Base-by-base conservation (phyloP, 1,140 invertebrate species). In the Bombyx mandarina region DNA sequence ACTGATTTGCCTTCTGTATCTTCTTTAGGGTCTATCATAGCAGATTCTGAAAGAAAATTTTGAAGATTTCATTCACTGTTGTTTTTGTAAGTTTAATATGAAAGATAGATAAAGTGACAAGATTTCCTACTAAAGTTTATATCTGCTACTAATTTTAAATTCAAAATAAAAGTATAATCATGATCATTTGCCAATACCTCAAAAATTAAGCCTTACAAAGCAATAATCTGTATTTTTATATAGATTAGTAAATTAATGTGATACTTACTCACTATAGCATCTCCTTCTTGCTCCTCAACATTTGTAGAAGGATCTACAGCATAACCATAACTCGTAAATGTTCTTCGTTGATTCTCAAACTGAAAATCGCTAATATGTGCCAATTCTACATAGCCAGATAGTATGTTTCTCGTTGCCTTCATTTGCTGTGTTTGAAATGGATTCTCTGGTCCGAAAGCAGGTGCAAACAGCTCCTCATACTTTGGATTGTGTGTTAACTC, bases 271-370 rank as follows among this genome's bases (percentile, higher is more conserved):
- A 97, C 91, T 65, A 95, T 88, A 50, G 91, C 89, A 70, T 92
- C 90, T 4, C 91, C 89, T 71, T 91, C 91, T 5, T 89, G 90
- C 52, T 78, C 75, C 55, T 89, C 89, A 42, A 88, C 89, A 74
- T 96, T 95, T 7, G 96, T 93, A 6, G 96, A 95, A 1, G 98
- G 98, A 90, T 99, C 97, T 52, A 98, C 77, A 3, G 98, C 97
- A 90, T 97, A 98, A n/a, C 97, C 97, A 89, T 95, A 98, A 69
- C 84, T 87, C 9, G 92, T 90, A 85, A 99, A 99, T 8, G 97
- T 99, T 77, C 97, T 90, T 63, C 98, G 90, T 77, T 99, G 98
- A 81, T 96, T 98, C 88, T 99, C 98, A 92, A 99, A 99, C 69
- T 99, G 95, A 88, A 99, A 99, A 71, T 97, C 95, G 88, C 94